These are phyloP conservation scores for Halocaridina rubra DNA, from an alignment of 2,888 invertebrate genomes.

Conservation along the genomic window DNA sequence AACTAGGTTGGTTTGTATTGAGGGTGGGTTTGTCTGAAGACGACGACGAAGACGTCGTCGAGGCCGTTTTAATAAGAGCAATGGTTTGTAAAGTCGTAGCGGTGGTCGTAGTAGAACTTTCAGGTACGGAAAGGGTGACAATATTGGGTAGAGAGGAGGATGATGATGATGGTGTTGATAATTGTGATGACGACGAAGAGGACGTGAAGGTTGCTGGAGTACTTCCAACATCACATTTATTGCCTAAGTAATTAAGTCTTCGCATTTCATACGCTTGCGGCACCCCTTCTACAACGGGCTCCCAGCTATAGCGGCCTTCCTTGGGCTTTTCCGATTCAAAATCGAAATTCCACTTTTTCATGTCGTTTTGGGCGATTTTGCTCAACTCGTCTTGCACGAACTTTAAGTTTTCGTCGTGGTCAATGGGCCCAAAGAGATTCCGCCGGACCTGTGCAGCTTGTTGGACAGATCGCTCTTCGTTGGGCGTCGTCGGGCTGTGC, in stretches of 20 bases:
- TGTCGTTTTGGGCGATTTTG: constrained; percentile 46
- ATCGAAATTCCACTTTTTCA: constrained; percentile 56
- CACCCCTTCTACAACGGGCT: constrained; percentile 13
- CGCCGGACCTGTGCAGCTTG: constrained; percentile 35
- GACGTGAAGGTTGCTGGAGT: not conserved
- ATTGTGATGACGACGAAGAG: not conserved
- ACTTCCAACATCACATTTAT: not conserved
- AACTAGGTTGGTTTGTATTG: not conserved
- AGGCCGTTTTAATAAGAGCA: not conserved
- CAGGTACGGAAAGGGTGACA: not conserved
- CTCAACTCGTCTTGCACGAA: constrained; percentile 54
- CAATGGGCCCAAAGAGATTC: constrained; percentile 54
- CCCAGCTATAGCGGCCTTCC: constrained; percentile 57
- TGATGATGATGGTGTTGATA: not conserved
- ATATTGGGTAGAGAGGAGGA: not conserved
- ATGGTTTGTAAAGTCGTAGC: not conserved
- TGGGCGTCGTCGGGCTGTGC: constrained; percentile 5
- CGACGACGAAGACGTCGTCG: not conserved
- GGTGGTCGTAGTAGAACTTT: not conserved
- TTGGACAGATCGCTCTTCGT: not conserved
- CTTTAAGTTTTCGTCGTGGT: constrained; percentile 55
- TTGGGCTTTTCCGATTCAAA: constrained; percentile 48
- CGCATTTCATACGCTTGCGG: constrained; percentile 56
- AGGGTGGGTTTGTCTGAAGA: not conserved
- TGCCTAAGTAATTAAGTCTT: not conserved